These are phyloP conservation scores for Anomalospiza imberbis DNA, from an alignment of 2,797 vertebrate species.

Conservation along the genomic window DNA sequence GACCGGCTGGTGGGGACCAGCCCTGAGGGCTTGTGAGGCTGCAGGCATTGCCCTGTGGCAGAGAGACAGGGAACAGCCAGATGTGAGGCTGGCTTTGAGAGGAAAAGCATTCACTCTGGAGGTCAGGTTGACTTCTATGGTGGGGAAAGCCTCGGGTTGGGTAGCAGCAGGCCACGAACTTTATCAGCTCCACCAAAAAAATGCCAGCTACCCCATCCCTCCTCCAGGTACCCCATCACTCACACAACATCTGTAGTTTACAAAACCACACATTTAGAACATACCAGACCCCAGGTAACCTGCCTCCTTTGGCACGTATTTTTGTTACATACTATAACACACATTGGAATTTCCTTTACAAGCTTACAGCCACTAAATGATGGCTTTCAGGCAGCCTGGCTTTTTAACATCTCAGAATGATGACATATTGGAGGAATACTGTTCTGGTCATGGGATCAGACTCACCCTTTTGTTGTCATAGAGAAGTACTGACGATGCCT, in stretches of 20 bases:
- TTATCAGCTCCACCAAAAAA: background rate
- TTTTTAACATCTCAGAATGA: background rate
- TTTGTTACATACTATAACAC: background rate
- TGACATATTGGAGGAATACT: background rate
- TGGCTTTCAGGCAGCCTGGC: background rate
- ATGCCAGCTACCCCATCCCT: background rate
- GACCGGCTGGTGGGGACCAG: background rate
- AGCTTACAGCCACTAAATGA: background rate
- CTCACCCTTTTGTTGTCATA: slow-evolving; percentile 35
- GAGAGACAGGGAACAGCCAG: background rate
- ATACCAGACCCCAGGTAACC: background rate
- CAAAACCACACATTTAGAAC: background rate
- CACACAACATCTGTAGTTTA: background rate
- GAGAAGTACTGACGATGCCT: background rate
- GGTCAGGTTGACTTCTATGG: background rate
- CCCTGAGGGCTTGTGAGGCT: background rate
- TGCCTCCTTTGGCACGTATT: fast-evolving
- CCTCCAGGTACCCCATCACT: background rate
- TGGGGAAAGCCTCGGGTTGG: background rate
- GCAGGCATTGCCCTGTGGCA: fast-evolving
- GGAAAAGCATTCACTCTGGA: background rate
- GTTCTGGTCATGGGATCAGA: slow-evolving; percentile 12
- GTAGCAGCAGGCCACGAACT: fast-evolving
- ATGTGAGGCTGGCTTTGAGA: background rate
- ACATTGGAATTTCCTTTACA: background rate